A percentile compares a stretch with the other conserved stretches of the same genome.
Evolutionary conservation across 2,113 vertebrate species (phyloP).

Genomic region (Benitochromis conjunctus): DNA sequence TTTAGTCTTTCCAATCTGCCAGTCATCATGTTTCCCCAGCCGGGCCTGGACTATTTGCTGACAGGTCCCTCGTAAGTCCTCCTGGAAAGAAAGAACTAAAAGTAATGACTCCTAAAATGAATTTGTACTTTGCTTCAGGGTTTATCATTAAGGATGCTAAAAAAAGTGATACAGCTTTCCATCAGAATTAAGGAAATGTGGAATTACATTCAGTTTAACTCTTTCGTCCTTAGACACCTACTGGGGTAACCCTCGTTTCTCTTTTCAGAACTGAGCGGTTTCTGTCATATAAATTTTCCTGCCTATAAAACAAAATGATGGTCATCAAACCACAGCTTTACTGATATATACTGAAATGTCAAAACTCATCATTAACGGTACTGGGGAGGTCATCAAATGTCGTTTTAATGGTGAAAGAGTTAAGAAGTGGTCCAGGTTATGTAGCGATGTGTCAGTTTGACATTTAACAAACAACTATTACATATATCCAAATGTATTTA

Average conservation of each 20-base stretch:
- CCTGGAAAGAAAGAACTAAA: conserved; percentile 63
- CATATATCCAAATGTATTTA: neutral
- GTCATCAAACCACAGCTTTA: neutral
- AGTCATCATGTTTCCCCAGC: conserved; percentile 89
- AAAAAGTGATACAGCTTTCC: neutral
- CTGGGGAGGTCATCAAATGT: neutral
- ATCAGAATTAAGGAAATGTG: neutral
- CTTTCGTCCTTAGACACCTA: neutral
- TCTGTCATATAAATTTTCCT: neutral
- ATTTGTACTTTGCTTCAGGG: neutral
- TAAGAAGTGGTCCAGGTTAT: neutral
- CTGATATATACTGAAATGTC: neutral
- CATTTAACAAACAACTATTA: neutral
- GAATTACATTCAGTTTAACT: neutral
- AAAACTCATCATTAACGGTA: neutral
- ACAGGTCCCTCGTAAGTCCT: conserved; percentile 87
- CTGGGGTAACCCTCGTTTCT: neutral
- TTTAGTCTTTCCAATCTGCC: conserved; percentile 98
- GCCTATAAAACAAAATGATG: neutral
- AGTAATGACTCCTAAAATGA: neutral
- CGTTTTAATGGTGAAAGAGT: neutral
- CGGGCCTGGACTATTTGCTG: conserved; percentile 85
- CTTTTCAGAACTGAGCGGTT: neutral
- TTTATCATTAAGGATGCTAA: neutral
- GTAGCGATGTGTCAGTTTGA: neutral